phyloP scores from a whole-genome alignment of 2,888 invertebrate species.

The Agapostemon virescens region DNA sequence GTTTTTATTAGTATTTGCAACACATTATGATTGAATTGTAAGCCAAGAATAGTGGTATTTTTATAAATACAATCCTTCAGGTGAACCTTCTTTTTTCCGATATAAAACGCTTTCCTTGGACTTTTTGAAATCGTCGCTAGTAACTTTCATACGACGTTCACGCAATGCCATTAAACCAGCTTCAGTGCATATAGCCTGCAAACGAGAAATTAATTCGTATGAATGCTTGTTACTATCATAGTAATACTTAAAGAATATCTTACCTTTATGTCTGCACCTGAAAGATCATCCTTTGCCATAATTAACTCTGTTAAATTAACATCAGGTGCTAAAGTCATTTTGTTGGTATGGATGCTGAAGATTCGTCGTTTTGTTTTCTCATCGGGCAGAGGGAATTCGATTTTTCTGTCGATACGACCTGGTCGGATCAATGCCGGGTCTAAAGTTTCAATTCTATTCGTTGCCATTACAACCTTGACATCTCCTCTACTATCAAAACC shows the following conservation, averaged over 20 bases:
- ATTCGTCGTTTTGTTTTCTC: conserved; percentile 98
- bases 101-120: conserved; percentile 99
- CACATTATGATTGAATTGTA: conserved; percentile 39
- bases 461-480: conserved; percentile 95
- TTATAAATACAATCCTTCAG: conserved; percentile 98
- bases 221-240: neutral
- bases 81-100: conserved; percentile 99
- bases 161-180: conserved; percentile 98
- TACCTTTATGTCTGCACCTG: conserved; percentile 97
- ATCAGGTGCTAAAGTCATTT: conserved; percentile 98
- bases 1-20: conserved; percentile 51
- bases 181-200: conserved; percentile 98
- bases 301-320: conserved; percentile 98
- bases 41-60: conserved; percentile 62
- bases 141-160: conserved; percentile 99
- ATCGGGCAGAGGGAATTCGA: conserved; percentile 99
- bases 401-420: conserved; percentile 99
- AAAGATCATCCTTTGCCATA: conserved; percentile 99
- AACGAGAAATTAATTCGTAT: conserved; percentile 11
- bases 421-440: conserved; percentile 99
- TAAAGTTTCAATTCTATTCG: conserved; percentile 98
- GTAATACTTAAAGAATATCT: conserved; percentile 25
- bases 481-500: conserved; percentile 79
- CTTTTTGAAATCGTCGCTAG: conserved; percentile 99
- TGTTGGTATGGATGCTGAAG: conserved; percentile 98